Conservation (phyloP, 2,888 invertebrate genomes). For the Lithophane socia region DNA sequence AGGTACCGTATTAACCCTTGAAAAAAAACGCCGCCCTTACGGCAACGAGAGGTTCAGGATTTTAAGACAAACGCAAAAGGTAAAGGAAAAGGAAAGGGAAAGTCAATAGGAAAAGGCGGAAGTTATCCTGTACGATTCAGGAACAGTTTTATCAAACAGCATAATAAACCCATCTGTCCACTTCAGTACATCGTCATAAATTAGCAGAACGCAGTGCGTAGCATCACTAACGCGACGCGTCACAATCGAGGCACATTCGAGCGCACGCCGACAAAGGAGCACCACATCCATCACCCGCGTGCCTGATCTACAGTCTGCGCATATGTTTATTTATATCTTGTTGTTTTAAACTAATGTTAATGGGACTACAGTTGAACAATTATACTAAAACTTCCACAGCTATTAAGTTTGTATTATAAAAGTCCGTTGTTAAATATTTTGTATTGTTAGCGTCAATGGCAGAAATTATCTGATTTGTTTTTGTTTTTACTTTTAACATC, state of each 20-base stretch:
- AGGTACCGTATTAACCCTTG: too few species aligned
- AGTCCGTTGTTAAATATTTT: neutral
- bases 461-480: neutral
- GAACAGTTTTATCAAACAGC: slow-evolving; percentile 1
- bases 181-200: slow-evolving; percentile 31
- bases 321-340: slow-evolving; percentile 36
- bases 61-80: neutral
- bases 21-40: neutral
- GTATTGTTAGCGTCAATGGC: neutral
- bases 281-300: slow-evolving; percentile 34
- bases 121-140: neutral
- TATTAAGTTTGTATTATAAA: neutral
- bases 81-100: neutral
- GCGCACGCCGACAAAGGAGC: slow-evolving; percentile 27
- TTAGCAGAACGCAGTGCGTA: slow-evolving; percentile 41
- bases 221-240: slow-evolving; percentile 10
- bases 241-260: slow-evolving; percentile 33
- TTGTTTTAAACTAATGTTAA: slow-evolving; percentile 35
- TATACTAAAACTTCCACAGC: neutral
- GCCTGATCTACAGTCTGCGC: slow-evolving; percentile 40
- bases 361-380: neutral
- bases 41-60: neutral
- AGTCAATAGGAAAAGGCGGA: too few species aligned
- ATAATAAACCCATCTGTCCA: slow-evolving; percentile 22
- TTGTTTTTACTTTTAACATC: too few species aligned